phyloP scores from a whole-genome alignment of 2,888 invertebrate species.

The Lithophane leautieri region DNA sequence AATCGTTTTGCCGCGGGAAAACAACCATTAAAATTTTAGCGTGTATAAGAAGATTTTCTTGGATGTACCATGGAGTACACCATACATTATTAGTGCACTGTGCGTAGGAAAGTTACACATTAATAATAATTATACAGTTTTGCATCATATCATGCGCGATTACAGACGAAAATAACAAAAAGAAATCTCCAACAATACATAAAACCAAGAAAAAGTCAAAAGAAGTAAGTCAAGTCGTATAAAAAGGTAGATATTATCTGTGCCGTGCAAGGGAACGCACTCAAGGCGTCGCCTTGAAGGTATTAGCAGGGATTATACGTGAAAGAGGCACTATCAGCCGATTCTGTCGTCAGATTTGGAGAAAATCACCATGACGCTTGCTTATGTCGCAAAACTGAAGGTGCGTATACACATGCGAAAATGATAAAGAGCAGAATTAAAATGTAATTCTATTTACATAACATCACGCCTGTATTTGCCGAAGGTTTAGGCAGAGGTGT shows the following conservation, averaged over 20 bases:
- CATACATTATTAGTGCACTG: no score
- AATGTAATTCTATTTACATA: no score
- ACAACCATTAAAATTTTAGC: no score
- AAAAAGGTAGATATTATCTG: slow-evolving; percentile 66
- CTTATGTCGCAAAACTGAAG: slow-evolving; percentile 46
- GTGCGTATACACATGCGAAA: neutral
- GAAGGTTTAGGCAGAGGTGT: no score
- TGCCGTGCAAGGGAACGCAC: slow-evolving; percentile 58
- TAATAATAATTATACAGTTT: no score
- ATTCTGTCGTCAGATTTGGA: slow-evolving; percentile 64
- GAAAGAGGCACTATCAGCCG: slow-evolving; percentile 61
- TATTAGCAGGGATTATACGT: slow-evolving; percentile 65
- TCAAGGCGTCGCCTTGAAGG: slow-evolving; percentile 53
- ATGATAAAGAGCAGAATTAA: neutral
- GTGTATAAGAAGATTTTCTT: no score
- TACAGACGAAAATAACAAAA: neutral
- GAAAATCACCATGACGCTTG: slow-evolving; percentile 64
- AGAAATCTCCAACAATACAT: neutral
- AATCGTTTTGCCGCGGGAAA: no score
- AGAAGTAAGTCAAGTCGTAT: slow-evolving; percentile 17
- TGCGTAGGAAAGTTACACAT: no score
- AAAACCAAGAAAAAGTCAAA: slow-evolving; percentile 9
- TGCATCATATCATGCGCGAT: no score
- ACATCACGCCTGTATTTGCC: no score
- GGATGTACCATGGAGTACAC: no score